A percentile compares a stretch with the other conserved stretches of the same genome.
Conservation (phyloP, 2,797 vertebrate genomes). For the Platyrinchus mystaceus region DNA sequence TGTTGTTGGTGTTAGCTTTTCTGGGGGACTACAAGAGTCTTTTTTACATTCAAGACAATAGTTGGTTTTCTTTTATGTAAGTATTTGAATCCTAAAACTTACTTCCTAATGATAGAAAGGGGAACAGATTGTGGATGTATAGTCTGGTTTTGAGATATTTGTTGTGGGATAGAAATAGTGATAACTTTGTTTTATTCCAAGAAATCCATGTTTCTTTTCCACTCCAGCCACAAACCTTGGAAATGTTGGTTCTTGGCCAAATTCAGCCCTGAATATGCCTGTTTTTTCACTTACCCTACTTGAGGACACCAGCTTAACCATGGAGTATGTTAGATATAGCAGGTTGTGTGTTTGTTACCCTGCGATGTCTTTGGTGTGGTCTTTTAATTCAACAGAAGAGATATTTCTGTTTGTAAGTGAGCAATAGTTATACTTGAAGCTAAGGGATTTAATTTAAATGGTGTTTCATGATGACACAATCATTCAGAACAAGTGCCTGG, state of each 20-base stretch:
- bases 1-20: neutral
- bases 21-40: accelerated
- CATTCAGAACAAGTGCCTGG: neutral
- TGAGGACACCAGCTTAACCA: neutral
- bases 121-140: neutral
- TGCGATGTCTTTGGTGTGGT: neutral
- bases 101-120: neutral
- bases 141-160: neutral
- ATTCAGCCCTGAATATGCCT: neutral
- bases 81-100: neutral
- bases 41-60: neutral
- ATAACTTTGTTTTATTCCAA: neutral
- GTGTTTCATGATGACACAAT: neutral
- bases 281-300: neutral
- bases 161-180: neutral
- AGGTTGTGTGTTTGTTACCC: neutral
- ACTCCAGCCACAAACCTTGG: neutral
- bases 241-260: neutral
- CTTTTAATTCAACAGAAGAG: neutral
- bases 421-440: neutral
- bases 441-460: neutral
- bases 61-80: neutral
- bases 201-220: neutral
- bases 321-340: neutral
- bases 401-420: neutral